Conservation (phyloP, 1,140 invertebrate species). For the Cyclargus thomasi region DNA sequence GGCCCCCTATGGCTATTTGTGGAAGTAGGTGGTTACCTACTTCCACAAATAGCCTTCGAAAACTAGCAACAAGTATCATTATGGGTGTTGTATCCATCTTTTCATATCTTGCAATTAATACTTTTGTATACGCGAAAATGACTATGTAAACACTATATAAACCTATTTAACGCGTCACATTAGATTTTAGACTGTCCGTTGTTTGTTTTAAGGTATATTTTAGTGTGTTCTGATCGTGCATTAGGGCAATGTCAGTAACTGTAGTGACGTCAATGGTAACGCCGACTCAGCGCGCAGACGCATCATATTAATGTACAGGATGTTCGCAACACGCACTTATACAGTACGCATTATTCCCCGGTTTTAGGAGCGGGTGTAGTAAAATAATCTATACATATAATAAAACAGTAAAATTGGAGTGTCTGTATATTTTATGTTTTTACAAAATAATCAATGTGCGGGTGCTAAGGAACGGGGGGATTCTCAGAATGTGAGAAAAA, state of each 20-base stretch:
- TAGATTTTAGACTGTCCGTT: neutral
- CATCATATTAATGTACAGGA: neutral
- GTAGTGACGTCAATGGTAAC: slow-evolving; percentile 20
- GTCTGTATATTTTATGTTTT: no score
- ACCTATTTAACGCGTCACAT: neutral
- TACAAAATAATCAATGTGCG: no score
- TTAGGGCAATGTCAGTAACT: neutral
- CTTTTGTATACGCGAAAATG: neutral
- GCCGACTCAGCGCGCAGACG: neutral
- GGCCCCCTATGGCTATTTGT: no score
- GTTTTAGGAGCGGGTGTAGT: no score
- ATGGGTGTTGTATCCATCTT: no score
- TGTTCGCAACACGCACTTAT: neutral
- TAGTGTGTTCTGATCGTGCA: neutral
- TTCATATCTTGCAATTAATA: neutral
- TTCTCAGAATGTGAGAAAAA: no score
- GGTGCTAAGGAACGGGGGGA: no score
- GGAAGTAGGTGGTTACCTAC: no score
- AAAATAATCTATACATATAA: no score
- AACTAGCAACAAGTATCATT: neutral
- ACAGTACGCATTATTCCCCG: neutral
- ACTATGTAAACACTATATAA: neutral
- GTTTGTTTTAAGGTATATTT: neutral
- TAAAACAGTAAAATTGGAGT: no score
- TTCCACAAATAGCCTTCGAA: neutral